These are phyloP conservation scores for Cyrtodaria siliqua DNA, from an alignment of 2,888 invertebrate species.

Conservation along the genomic window DNA sequence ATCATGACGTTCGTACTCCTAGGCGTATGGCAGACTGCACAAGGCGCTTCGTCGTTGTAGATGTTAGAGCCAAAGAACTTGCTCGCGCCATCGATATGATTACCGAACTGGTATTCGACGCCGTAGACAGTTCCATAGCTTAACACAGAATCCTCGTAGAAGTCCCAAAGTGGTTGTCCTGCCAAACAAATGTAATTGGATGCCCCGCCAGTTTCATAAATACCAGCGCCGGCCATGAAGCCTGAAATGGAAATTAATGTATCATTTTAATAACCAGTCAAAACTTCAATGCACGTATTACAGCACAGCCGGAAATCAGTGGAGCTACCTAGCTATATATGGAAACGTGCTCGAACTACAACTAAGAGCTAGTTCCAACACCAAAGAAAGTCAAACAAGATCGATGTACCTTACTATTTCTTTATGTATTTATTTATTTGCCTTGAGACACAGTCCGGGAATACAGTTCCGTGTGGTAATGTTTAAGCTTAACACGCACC, in stretches of 20 bases:
- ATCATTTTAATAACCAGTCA: too few species aligned
- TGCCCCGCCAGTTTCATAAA: background rate
- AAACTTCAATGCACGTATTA: too few species aligned
- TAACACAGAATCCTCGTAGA: slow-evolving; percentile 13
- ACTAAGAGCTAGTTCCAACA: too few species aligned
- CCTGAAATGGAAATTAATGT: slow-evolving; percentile 21
- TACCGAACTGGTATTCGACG: slow-evolving; percentile 26
- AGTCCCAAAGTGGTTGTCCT: slow-evolving; percentile 25
- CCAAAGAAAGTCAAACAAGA: too few species aligned
- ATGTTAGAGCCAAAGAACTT: slow-evolving; percentile 26
- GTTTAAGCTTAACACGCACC: too few species aligned
- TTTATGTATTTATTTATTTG: too few species aligned
- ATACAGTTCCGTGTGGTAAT: too few species aligned
- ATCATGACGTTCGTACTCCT: slow-evolving; percentile 31
- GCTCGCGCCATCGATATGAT: background rate
- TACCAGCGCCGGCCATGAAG: slow-evolving; percentile 28
- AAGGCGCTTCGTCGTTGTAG: slow-evolving; percentile 17
- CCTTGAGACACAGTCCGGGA: too few species aligned
- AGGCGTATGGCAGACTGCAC: slow-evolving; percentile 22
- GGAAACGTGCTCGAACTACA: too few species aligned
- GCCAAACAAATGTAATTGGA: slow-evolving; percentile 32
- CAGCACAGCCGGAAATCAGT: too few species aligned
- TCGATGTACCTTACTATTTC: too few species aligned
- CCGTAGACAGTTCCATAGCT: slow-evolving; percentile 20
- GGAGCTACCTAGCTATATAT: too few species aligned